Evolutionary conservation across 2,888 invertebrate species (phyloP).

Genomic region (Microdon myrmicae): DNA sequence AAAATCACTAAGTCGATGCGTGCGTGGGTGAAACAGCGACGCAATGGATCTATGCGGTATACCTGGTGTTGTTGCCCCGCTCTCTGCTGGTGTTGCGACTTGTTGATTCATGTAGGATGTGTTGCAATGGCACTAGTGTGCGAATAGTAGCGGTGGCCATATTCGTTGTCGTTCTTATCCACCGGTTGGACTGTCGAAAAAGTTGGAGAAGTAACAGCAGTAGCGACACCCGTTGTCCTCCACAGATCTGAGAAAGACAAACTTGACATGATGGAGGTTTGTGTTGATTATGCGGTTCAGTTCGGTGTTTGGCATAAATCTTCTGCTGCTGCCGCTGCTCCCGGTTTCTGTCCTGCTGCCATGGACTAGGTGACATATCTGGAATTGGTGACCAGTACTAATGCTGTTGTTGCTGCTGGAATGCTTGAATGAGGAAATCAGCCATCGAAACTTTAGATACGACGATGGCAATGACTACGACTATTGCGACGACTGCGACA

Average conservation of each 20-base stretch:
- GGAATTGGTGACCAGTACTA: conserved; percentile 36
- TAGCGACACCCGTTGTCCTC: conserved; percentile 52
- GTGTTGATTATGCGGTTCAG: conserved; percentile 52
- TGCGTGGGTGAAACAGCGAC: conserved; percentile 50
- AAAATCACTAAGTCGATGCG: conserved; percentile 49
- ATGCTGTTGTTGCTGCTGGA: conserved; percentile 19
- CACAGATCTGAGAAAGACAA: conserved; percentile 47
- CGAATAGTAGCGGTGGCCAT: conserved; percentile 13
- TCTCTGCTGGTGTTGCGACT: no score
- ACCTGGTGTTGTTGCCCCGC: no score
- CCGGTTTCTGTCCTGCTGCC: conserved; percentile 5
- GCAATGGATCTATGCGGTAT: conserved; percentile 36
- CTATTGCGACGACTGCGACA: conserved; percentile 11
- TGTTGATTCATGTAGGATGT: conserved; percentile 50
- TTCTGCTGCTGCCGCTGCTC: conserved; percentile 36
- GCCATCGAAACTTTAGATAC: conserved; percentile 34
- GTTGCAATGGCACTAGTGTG: conserved; percentile 37
- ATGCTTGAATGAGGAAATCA: conserved; percentile 49
- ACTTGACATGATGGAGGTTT: conserved; percentile 52
- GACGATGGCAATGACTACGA: conserved; percentile 2
- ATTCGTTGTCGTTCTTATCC: no score
- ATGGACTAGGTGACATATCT: conserved; percentile 43
- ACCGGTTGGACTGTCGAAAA: conserved; percentile 9
- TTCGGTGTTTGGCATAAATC: conserved; percentile 52
- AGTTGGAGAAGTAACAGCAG: conserved; percentile 43